Percentiles rank a stretch among this genome's conserved stretches.
phyloP scores from a whole-genome alignment of 2,797 vertebrate genomes.

The Lepus oiostolus region DNA sequence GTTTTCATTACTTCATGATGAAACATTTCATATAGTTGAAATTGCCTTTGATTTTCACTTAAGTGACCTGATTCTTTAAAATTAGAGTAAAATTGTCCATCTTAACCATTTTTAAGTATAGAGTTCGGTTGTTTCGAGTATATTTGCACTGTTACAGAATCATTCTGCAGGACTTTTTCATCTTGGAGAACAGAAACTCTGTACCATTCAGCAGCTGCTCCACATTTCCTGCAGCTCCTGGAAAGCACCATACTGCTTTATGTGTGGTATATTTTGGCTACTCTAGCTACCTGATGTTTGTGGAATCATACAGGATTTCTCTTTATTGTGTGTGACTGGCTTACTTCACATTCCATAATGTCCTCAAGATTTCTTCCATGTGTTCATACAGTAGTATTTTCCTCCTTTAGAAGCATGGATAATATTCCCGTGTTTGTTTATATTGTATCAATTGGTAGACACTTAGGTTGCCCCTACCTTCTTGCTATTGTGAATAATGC shows the following conservation, averaged over 20 bases:
- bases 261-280: neutral
- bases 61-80: neutral
- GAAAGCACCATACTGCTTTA: neutral
- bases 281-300: neutral
- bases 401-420: constrained; percentile 1
- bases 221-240: neutral
- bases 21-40: neutral
- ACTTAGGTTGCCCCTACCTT: neutral
- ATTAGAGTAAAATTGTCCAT: neutral
- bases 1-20: neutral
- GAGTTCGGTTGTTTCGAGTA: neutral
- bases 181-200: neutral
- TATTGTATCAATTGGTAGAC: neutral
- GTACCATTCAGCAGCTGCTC: neutral
- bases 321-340: neutral
- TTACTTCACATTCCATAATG: neutral
- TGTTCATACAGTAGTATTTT: neutral
- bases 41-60: neutral
- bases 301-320: neutral
- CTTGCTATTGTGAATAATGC: neutral
- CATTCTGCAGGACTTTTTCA: neutral
- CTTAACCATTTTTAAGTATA: neutral
- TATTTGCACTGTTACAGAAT: neutral
- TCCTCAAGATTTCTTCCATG: neutral
- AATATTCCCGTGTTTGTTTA: neutral